Percentiles rank a stretch among this genome's conserved stretches.
Evolutionary conservation across 2,113 vertebrate species (phyloP).

Genomic region (Hystrix cristata): DNA sequence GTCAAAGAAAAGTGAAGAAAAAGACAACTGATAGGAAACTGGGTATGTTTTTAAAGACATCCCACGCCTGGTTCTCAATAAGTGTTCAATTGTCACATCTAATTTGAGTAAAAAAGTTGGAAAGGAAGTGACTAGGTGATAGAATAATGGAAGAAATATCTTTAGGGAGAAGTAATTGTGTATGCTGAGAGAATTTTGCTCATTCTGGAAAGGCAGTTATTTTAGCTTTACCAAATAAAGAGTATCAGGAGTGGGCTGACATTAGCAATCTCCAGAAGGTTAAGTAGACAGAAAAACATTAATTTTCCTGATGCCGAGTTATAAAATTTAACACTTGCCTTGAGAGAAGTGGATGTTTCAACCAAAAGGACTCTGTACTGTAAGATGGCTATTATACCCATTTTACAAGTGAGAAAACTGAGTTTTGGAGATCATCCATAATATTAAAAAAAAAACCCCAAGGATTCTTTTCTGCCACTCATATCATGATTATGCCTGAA

Average conservation of each 20-base stretch:
- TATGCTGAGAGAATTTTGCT: neutral
- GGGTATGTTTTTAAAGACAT: neutral
- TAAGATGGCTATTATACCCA: neutral
- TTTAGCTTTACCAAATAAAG: neutral
- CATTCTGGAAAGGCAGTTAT: neutral
- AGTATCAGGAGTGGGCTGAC: neutral
- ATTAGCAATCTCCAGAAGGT: neutral
- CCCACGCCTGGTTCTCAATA: neutral
- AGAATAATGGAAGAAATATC: neutral
- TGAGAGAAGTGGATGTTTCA: neutral
- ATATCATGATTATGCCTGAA: neutral
- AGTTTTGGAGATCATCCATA: neutral
- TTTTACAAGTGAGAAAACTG: neutral
- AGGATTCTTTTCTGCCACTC: neutral
- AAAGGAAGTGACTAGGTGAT: neutral
- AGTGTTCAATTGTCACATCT: neutral
- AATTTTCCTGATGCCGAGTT: neutral
- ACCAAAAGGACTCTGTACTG: accelerated
- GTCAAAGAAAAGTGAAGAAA: neutral
- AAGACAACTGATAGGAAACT: neutral
- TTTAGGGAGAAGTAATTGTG: neutral
- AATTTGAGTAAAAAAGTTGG: neutral
- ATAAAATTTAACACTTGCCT: neutral
- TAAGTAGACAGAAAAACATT: neutral
- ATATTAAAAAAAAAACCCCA: neutral